A percentile compares a stretch with the other conserved stretches of the same genome.
Evolutionary conservation across 2,113 vertebrate species (phyloP).

Genomic region (Tautogolabrus adspersus): DNA sequence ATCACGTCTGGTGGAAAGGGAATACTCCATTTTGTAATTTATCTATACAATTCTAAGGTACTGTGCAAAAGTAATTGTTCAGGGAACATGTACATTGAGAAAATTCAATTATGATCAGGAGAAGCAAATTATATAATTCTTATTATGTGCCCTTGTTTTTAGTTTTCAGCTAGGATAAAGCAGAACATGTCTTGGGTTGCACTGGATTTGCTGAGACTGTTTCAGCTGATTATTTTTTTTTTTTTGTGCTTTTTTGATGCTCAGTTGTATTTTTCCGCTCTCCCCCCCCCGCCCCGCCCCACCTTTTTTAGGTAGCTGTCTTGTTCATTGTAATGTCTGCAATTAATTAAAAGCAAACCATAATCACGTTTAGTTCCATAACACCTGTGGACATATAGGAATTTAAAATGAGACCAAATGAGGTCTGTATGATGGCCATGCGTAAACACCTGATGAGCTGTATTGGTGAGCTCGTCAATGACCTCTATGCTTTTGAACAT

Average conservation of each 20-base stretch:
- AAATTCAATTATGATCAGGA: constrained; percentile 77
- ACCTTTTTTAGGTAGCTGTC: constrained; percentile 66
- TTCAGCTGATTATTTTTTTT: constrained; percentile 60
- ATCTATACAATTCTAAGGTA: constrained; percentile 81
- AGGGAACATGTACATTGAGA: constrained; percentile 79
- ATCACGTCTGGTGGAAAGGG: constrained; percentile 80
- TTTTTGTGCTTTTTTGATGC: constrained; percentile 44
- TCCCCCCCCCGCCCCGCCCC: neutral
- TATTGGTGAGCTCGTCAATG: constrained; percentile 52
- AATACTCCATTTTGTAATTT: constrained; percentile 82
- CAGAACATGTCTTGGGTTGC: constrained; percentile 82
- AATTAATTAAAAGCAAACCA: constrained; percentile 74
- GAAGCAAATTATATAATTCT: constrained; percentile 73
- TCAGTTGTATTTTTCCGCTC: constrained; percentile 68
- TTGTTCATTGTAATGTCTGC: constrained; percentile 72
- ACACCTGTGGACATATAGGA: constrained; percentile 69
- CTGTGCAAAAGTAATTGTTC: constrained; percentile 84
- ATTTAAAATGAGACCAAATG: constrained; percentile 66
- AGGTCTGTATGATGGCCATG: constrained; percentile 65
- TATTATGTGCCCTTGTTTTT: constrained; percentile 75
- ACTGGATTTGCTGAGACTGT: constrained; percentile 84
- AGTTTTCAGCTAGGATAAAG: constrained; percentile 73
- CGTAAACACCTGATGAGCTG: constrained; percentile 65
- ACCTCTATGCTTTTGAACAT: constrained; percentile 69
- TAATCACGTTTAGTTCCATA: constrained; percentile 75